Base-by-base conservation (phyloP, 2,113 vertebrate genomes). In the Tretioscincus oriximinensis region DNA sequence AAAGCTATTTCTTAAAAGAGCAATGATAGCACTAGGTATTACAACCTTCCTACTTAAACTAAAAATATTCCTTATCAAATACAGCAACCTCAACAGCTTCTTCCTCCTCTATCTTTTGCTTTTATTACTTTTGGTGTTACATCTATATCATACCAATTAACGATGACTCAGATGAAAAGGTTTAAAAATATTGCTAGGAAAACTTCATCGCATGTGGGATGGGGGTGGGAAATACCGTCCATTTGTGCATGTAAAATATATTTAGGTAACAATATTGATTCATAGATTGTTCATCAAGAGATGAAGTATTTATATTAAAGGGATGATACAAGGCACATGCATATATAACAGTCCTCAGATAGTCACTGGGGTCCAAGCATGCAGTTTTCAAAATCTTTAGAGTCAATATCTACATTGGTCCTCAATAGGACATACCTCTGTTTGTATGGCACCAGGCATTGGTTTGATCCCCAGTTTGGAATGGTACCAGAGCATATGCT, bases 1-100 rank as follows among this genome's bases (percentile, higher is more conserved):
- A 77, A 65, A 63, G 83, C 89, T 83, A 81, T 91, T 93, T 92
- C 54, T 93, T 91, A 91, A 89, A 90, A 93, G 68, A 80, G 81
- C 78, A 75, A 82, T 65, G 73, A 81, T 63, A 89, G 88, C 84
- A 92, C 80, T 49, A 90, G 85, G 67, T 87, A 91, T 90, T 83
- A 91, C 77, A 80, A 83, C 68, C 21, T 81, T 89, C 71, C 90
- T 90, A 84, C 45, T 76, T 28, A 89, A 80, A 77, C 83, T 88
- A 83, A 92, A 93, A 86, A 79, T 85, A 90, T 78, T 71, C 51
- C 85, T 89, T 31, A 85, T 89, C 82, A 78, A 89, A 85, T 84
- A 73, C 71, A 85, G 20, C 70, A 82, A 75, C 65, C 67, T 5
- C 47, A 85, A 76, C 9, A 78, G 58, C 70, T 54, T 80, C 81